Evolutionary conservation across 2,113 vertebrate species (phyloP), one percentile per base, ranked within the genome.

Genomic region (Bambusicola thoracicus): DNA sequence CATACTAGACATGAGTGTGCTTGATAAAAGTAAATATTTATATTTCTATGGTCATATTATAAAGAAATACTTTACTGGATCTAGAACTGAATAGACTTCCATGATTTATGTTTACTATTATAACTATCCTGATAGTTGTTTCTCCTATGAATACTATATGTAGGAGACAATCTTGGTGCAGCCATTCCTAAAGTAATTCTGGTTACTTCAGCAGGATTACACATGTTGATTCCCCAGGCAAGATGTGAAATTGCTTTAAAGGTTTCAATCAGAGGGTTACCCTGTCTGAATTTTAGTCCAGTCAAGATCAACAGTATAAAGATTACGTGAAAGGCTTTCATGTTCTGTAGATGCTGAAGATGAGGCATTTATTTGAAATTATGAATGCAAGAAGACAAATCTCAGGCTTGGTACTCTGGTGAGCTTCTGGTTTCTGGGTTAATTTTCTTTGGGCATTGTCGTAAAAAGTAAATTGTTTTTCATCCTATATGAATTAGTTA

Each of bases 211-310:
- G 15, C 58, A 32, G 30, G 36, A 15, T 78, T 86, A 53, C 11
- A 5, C 34, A 22, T 6, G 0, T 3, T 61, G 44, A 38, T 68
- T 58, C 22, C 19, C 40, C 0, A 0, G 20, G 25, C 30, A 67
- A 72, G 51, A 24, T 24, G 25, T 0, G 2, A 66, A 66, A 19
- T 66, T 30, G 21, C 69, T 76, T 84, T 8, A 43, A 66, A 66
- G 16, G 34, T 11, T 19, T n/a, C n/a, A n/a, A n/a, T n/a, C n/a
- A n/a, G n/a, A n/a, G n/a, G n/a, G n/a, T n/a, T n/a, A n/a, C n/a
- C n/a, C n/a, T n/a, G n/a, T n/a, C n/a, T n/a, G n/a, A n/a, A n/a
- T n/a, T n/a, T n/a, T n/a, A n/a, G n/a, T n/a, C n/a, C n/a, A n/a
- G n/a, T n/a, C n/a, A n/a, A n/a, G n/a, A n/a, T n/a, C n/a, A n/a